Evolutionary conservation across 1,140 invertebrate genomes (phyloP).

Genomic region (Pararge aegeria): DNA sequence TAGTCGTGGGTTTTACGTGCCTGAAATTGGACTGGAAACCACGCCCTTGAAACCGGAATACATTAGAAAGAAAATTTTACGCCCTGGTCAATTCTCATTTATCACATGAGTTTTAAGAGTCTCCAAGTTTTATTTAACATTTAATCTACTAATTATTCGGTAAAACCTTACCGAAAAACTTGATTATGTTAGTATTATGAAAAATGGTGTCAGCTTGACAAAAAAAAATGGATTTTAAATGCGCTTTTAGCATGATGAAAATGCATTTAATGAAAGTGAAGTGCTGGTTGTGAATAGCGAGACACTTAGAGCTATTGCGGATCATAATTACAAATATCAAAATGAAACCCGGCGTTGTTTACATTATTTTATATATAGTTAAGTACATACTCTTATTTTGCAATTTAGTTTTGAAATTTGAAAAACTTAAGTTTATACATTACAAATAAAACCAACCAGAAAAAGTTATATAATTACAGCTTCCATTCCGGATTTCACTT

Average conservation of each 20-base stretch:
- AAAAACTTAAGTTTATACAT: too few relatives aligned
- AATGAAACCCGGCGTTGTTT: neutral
- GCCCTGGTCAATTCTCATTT: too few relatives aligned
- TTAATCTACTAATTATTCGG: neutral
- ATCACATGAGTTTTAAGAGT: neutral
- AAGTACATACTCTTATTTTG: neutral
- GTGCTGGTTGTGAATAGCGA: neutral
- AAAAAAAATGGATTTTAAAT: constrained; percentile 9
- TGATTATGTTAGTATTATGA: neutral
- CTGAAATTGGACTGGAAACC: too few relatives aligned
- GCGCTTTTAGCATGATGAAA: neutral
- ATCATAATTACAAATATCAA: neutral
- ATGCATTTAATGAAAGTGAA: neutral
- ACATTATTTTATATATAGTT: too few relatives aligned
- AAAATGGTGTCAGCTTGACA: neutral
- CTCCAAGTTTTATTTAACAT: neutral
- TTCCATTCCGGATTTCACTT: too few relatives aligned
- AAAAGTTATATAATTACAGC: too few relatives aligned
- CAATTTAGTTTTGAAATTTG: neutral
- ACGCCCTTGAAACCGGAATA: too few relatives aligned
- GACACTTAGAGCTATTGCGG: neutral
- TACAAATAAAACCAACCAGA: too few relatives aligned
- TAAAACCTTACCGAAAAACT: neutral
- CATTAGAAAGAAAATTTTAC: too few relatives aligned
- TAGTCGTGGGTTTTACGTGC: too few relatives aligned